phyloP scores from a whole-genome alignment of 2,113 vertebrate genomes.

The Chaetura pelagica region DNA sequence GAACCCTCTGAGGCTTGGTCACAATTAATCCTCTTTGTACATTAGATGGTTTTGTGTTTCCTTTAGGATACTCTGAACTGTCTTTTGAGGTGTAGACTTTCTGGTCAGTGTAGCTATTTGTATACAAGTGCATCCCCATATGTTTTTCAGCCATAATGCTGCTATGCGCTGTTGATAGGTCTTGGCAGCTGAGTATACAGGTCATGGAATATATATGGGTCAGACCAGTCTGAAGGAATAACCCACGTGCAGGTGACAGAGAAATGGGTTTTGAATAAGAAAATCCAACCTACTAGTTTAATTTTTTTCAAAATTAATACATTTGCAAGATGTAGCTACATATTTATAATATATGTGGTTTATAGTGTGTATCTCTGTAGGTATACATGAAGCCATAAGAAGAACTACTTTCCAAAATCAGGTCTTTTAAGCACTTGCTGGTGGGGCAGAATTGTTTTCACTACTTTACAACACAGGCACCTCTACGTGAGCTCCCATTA shows the following conservation, averaged over 20 bases:
- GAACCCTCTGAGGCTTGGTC: neutral
- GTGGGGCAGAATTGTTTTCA: neutral
- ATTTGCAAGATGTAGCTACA: neutral
- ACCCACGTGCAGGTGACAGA: neutral
- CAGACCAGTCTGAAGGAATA: slow-evolving; percentile 4
- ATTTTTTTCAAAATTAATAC: neutral
- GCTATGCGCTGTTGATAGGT: slow-evolving; percentile 29
- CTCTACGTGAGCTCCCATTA: neutral
- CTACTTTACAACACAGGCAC: neutral
- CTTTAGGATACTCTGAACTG: slow-evolving; percentile 8
- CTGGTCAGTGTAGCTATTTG: slow-evolving; percentile 14
- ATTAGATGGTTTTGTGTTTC: slow-evolving; percentile 54
- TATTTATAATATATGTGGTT: neutral
- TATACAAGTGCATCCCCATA: slow-evolving; percentile 18
- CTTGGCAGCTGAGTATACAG: slow-evolving; percentile 40
- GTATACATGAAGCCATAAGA: neutral
- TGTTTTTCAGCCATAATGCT: slow-evolving; percentile 35
- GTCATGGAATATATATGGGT: neutral
- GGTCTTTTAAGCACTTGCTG: neutral
- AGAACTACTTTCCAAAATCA: neutral
- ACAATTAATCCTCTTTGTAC: slow-evolving; percentile 55
- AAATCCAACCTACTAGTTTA: neutral
- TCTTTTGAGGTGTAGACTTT: slow-evolving; percentile 55
- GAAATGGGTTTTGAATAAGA: neutral
- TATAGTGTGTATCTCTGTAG: neutral